Evolutionary conservation across 2,113 vertebrate species (phyloP).

Genomic region (Pygoscelis adeliae): DNA sequence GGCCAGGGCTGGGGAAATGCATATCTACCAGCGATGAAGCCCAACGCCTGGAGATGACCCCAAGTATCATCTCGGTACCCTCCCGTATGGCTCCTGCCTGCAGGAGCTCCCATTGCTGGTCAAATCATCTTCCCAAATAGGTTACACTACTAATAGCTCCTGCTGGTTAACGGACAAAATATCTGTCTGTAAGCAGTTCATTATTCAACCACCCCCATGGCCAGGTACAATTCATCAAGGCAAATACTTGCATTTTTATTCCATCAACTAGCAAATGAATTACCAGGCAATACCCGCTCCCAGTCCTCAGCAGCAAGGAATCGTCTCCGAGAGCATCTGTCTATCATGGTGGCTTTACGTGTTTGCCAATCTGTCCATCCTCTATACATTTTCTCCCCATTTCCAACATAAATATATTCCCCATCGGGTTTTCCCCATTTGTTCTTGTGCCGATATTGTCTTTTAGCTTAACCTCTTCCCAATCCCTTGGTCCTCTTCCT

Average conservation of each 20-base stretch:
- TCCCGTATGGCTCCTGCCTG: not conserved
- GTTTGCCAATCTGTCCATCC: not conserved
- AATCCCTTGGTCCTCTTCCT: not conserved
- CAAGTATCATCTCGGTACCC: not conserved
- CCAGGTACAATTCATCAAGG: not conserved
- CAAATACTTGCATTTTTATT: not conserved
- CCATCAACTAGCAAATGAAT: not conserved
- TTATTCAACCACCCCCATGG: not conserved
- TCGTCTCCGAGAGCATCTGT: not conserved
- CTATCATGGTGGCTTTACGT: rapidly evolving
- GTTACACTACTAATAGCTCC: not conserved
- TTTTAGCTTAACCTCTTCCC: not conserved
- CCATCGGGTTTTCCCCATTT: not conserved
- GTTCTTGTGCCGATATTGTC: not conserved
- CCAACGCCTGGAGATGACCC: not conserved
- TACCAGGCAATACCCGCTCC: not conserved
- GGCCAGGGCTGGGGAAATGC: not conserved
- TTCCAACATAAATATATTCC: not conserved
- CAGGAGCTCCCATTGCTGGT: not conserved
- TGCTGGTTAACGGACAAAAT: not conserved
- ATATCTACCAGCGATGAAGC: not conserved
- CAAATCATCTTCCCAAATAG: not conserved
- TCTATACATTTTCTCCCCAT: not conserved
- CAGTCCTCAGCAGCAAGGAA: not conserved
- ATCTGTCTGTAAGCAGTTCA: not conserved